Percentiles rank a stretch among this genome's conserved stretches.
These are phyloP conservation scores for Montipora cactus DNA, from an alignment of 64 coral and sea anemone genomes.

Conservation along the genomic window DNA sequence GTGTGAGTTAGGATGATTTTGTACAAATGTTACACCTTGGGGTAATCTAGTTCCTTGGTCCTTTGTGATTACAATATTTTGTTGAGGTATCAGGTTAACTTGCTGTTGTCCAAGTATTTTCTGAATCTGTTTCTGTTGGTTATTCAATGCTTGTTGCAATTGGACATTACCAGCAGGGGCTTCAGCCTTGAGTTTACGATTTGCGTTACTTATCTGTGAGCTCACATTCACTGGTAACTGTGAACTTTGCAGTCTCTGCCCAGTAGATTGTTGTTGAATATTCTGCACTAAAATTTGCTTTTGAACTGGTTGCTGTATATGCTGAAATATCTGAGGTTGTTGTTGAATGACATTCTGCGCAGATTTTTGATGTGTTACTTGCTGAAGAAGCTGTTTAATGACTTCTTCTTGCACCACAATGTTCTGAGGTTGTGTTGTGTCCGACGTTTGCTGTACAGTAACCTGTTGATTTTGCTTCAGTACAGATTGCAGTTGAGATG, in stretches of 20 bases:
- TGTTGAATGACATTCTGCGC: conserved; percentile 67
- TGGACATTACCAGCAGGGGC: conserved; percentile 11
- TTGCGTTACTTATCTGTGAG: background rate
- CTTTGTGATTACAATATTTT: conserved; percentile 10
- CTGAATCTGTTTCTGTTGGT: conserved; percentile 69
- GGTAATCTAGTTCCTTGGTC: background rate
- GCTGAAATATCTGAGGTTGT: conserved; percentile 73
- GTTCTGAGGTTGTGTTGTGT: conserved; percentile 35
- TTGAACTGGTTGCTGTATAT: conserved; percentile 68
- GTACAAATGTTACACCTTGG: conserved; percentile 38
- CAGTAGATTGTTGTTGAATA: conserved; percentile 34
- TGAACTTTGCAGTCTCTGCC: conserved; percentile 1
- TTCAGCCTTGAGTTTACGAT: background rate
- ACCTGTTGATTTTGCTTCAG: conserved; percentile 69
- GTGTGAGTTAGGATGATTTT: conserved; percentile 2
- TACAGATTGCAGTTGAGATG: conserved; percentile 67
- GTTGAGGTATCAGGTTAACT: conserved; percentile 2
- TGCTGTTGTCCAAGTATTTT: conserved; percentile 67
- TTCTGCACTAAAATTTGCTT: conserved; percentile 41
- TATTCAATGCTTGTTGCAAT: conserved; percentile 55
- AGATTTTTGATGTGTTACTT: conserved; percentile 66
- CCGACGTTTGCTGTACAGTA: conserved; percentile 16
- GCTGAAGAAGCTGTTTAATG: conserved; percentile 41
- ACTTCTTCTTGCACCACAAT: conserved; percentile 55
- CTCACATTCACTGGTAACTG: conserved; percentile 34